Evolutionary conservation across 1,140 invertebrate genomes (phyloP).

Genomic region (Dendroctonus ponderosae): DNA sequence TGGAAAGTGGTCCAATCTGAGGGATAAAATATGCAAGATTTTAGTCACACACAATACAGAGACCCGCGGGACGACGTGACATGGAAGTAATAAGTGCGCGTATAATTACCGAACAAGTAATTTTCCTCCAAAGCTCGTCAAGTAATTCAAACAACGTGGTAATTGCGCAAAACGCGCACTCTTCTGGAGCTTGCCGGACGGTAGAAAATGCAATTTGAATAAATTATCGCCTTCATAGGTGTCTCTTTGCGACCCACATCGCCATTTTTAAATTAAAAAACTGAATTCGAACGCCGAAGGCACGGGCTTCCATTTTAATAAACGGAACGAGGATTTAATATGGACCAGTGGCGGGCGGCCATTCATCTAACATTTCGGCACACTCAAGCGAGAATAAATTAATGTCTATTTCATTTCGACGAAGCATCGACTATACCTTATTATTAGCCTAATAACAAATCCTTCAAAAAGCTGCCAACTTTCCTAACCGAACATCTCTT

Average conservation of each 20-base stretch:
- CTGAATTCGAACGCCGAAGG: constrained; percentile 10
- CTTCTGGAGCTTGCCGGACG: constrained; percentile 10
- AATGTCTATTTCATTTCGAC: background rate
- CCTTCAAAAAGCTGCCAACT: background rate
- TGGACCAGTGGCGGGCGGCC: constrained; percentile 1
- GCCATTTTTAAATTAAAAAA: constrained; percentile 28
- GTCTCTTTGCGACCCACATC: constrained; percentile 14
- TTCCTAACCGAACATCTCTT: background rate
- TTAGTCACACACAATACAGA: background rate
- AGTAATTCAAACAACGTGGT: constrained; percentile 13
- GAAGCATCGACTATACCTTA: background rate
- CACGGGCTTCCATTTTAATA: constrained; percentile 19
- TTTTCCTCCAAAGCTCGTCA: constrained; percentile 10
- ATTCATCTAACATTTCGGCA: too few relatives aligned
- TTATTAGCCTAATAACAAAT: background rate
- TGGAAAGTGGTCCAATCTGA: background rate
- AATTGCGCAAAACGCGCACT: constrained; percentile 14
- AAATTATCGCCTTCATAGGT: constrained; percentile 29
- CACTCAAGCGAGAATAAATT: too few relatives aligned
- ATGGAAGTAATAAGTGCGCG: constrained; percentile 1
- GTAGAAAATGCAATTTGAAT: constrained; percentile 31
- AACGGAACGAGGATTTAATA: constrained; percentile 21
- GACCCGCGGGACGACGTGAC: background rate
- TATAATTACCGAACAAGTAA: constrained; percentile 1
- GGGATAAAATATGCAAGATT: background rate